phyloP scores from a whole-genome alignment of 2,888 invertebrate genomes.

The Ashinkailepas kermadecensis region DNA sequence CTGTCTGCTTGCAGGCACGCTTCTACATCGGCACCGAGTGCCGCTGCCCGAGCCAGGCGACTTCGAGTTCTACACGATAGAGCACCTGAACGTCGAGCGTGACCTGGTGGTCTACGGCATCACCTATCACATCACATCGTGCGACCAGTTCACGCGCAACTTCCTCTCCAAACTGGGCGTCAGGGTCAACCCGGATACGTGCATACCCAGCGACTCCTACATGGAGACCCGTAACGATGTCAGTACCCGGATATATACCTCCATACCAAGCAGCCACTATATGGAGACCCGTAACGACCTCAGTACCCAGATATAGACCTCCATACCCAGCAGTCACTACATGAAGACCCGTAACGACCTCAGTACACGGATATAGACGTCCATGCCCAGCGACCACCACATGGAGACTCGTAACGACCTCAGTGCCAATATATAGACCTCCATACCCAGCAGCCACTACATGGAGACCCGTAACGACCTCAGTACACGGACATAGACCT shows the following conservation, averaged over 20 bases:
- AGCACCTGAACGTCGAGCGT: slow-evolving; percentile 77
- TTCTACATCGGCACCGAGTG: slow-evolving; percentile 74
- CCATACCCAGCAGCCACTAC: too few relatives aligned
- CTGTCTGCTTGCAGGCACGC: slow-evolving; percentile 52
- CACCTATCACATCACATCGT: slow-evolving; percentile 69
- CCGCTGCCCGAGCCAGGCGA: slow-evolving; percentile 64
- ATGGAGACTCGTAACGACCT: too few relatives aligned
- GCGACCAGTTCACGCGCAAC: slow-evolving; percentile 76
- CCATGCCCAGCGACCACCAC: too few relatives aligned
- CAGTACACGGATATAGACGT: not conserved
- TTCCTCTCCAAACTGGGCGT: slow-evolving; percentile 80
- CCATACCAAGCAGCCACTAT: too few relatives aligned
- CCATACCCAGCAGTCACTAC: slow-evolving; percentile 39
- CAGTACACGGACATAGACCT: too few relatives aligned
- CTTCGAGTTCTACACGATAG: slow-evolving; percentile 68
- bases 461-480: too few relatives aligned
- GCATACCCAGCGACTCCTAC: slow-evolving; percentile 42
- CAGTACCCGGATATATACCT: not conserved
- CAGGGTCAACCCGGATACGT: slow-evolving; percentile 49
- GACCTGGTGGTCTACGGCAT: slow-evolving; percentile 74
- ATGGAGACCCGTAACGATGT: slow-evolving; percentile 38
- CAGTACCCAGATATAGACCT: too few relatives aligned
- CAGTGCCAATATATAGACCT: too few relatives aligned
- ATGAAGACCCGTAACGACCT: slow-evolving; percentile 38
- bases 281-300: too few relatives aligned